These are phyloP conservation scores for Seira ritae DNA, from an alignment of 2,888 invertebrate genomes.

Conservation along the genomic window DNA sequence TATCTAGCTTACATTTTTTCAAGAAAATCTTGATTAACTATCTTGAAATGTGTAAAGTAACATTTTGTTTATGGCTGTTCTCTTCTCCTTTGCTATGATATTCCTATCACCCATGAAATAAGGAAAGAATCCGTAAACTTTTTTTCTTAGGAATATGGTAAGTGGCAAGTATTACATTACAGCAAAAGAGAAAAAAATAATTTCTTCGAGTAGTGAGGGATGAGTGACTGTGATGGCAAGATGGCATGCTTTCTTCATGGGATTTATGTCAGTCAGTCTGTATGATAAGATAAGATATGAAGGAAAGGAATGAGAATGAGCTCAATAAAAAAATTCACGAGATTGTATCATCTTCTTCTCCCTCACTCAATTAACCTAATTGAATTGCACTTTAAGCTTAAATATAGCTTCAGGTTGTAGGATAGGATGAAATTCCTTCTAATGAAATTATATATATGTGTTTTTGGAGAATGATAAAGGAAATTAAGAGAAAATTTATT, in stretches of 20 bases:
- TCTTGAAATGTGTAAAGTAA: too few species aligned
- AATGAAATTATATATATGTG: background rate
- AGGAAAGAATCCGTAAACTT: too few species aligned
- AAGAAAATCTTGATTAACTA: too few species aligned
- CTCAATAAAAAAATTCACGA: slow-evolving; percentile 2
- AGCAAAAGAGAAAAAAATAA: too few species aligned
- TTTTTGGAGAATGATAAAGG: background rate
- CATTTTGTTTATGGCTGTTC: too few species aligned
- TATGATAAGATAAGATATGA: background rate
- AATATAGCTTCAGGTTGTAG: slow-evolving; percentile 36
- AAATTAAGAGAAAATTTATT: slow-evolving; percentile 23
- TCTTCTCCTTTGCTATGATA: too few species aligned
- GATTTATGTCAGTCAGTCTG: slow-evolving; percentile 59
- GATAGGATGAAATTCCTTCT: background rate
- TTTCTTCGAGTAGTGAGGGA: too few species aligned
- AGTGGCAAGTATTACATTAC: too few species aligned
- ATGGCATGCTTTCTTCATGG: background rate
- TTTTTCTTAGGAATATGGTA: too few species aligned
- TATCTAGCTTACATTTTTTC: too few species aligned
- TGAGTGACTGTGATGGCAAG: too few species aligned
- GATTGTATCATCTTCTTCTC: slow-evolving; percentile 38
- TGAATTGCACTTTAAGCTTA: slow-evolving; percentile 50
- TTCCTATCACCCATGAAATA: too few species aligned
- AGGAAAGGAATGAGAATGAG: slow-evolving; percentile 1
- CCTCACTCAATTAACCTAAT: slow-evolving; percentile 55